Base-by-base conservation (phyloP, 2,797 vertebrate species). In the Fistularia tabacaria region DNA sequence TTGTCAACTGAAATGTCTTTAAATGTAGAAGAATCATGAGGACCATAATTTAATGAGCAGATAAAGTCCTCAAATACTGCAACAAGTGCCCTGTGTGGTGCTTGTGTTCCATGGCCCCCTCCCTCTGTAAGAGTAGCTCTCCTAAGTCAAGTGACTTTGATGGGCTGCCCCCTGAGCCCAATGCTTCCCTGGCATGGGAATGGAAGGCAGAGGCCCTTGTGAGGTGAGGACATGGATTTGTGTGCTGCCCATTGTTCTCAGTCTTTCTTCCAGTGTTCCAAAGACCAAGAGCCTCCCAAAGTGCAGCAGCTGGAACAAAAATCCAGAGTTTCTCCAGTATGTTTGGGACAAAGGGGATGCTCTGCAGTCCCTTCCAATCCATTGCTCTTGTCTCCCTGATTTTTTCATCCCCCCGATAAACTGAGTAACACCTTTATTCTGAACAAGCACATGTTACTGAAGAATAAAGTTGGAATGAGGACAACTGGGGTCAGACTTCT, bases 131-230 rank as follows among this genome's bases (percentile, higher is more conserved):
- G 72, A 76, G 74, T 73, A 70, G 80, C 67, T 84, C 79, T 77
- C 74, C 71, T 83, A 77, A 83, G 85, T 86, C 85, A 86, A 87
- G 84, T 87, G 83, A 86, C 83, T 85, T 73, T 85, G 80, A 84
- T 79, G 74, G 79, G 73, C 69, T 79, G 72, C 75, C 77, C 80
- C 76, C 61, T 59, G 79, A 74, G 77, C 75, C 69, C 12, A 36
- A 59, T 61, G 73, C 77, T 71, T 73, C 73, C 73, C 78, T 65
- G 76, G 63, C 76, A 71, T 80, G 76, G 78, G 82, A 88, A 83
- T 76, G 74, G 71, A 51, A 71, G 62, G 66, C 67, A 52, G 77
- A 69, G 79, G 70, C 67, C 71, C 79, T 76, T 72, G 64, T 78
- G 67, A 75, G 67, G 76, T 71, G 67, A 83, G 57, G 60, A 71